Conservation (phyloP, 1,140 invertebrate genomes). For the Periplaneta americana region DNA sequence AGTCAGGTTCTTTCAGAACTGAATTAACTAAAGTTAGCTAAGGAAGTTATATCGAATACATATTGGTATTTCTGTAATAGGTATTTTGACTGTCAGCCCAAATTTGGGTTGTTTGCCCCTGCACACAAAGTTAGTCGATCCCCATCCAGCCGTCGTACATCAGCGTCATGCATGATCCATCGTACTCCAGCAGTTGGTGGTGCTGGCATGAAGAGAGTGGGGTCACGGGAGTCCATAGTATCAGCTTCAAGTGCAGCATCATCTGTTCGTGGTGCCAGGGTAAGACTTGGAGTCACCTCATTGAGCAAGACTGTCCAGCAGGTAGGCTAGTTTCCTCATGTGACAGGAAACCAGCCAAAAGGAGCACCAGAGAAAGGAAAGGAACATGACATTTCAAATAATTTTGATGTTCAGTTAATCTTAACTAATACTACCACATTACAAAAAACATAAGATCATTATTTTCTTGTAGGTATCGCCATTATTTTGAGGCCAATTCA, state of each 20-base stretch:
- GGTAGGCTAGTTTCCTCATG: background rate
- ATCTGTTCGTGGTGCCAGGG: conserved; percentile 34
- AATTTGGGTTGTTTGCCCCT: conserved; percentile 90
- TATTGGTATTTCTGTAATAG: conserved; percentile 52
- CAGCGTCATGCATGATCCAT: conserved; percentile 48
- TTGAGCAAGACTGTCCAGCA: conserved; percentile 30
- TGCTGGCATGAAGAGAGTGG: conserved; percentile 57
- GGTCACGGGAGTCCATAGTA: conserved; percentile 81
- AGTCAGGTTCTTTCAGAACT: no score
- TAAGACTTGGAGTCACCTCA: conserved; percentile 67
- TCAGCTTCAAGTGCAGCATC: conserved; percentile 66
- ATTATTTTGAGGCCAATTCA: background rate
- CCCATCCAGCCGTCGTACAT: conserved; percentile 63
- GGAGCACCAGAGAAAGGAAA: background rate
- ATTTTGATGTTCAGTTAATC: background rate
- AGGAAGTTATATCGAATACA: no score
- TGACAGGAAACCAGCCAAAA: background rate
- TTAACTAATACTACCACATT: background rate
- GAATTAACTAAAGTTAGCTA: no score
- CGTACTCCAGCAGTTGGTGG: conserved; percentile 44
- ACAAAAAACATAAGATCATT: no score
- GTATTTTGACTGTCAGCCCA: conserved; percentile 89
- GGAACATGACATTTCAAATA: background rate
- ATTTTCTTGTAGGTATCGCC: no score
- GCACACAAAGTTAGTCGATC: conserved; percentile 79